A percentile compares a stretch with the other conserved stretches of the same genome.
Evolutionary conservation across 2,113 vertebrate species (phyloP).

Genomic region (Abramis brama): DNA sequence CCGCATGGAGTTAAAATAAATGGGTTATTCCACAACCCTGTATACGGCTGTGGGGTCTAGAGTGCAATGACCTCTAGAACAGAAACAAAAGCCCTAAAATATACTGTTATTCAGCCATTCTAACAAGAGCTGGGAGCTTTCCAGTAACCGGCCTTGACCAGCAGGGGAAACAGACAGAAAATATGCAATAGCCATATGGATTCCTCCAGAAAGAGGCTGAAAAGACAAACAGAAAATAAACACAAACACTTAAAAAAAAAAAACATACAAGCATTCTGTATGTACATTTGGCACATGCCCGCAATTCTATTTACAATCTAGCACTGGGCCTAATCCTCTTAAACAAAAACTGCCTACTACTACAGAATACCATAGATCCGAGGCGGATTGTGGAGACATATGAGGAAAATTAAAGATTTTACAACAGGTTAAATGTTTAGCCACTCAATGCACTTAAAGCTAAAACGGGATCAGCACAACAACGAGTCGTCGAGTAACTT

Average conservation of each 20-base stretch:
- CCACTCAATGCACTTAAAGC: conserved; percentile 57
- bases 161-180: conserved; percentile 46
- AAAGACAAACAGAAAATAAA: not conserved
- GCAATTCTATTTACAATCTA: not conserved
- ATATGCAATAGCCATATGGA: conserved; percentile 55
- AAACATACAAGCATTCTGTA: not conserved
- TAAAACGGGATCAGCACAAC: conserved; percentile 57
- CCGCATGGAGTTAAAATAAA: not conserved
- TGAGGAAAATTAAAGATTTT: not conserved
- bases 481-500: conserved; percentile 59
- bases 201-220: conserved; percentile 55
- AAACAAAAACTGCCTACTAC: not conserved
- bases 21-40: not conserved
- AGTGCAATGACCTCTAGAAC: conserved; percentile 34
- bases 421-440: not conserved
- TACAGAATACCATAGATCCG: not conserved
- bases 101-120: conserved; percentile 31
- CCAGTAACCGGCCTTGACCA: conserved; percentile 54
- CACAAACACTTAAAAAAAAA: not conserved
- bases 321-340: not conserved
- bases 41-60: not conserved
- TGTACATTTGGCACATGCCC: not conserved
- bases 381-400: not conserved
- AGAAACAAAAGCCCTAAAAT: conserved; percentile 8
- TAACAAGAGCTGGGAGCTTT: conserved; percentile 60